Percentiles rank a stretch among this genome's conserved stretches.
phyloP scores from a whole-genome alignment of 1,140 invertebrate species.

The Aphelenchoides fujianensis region DNA sequence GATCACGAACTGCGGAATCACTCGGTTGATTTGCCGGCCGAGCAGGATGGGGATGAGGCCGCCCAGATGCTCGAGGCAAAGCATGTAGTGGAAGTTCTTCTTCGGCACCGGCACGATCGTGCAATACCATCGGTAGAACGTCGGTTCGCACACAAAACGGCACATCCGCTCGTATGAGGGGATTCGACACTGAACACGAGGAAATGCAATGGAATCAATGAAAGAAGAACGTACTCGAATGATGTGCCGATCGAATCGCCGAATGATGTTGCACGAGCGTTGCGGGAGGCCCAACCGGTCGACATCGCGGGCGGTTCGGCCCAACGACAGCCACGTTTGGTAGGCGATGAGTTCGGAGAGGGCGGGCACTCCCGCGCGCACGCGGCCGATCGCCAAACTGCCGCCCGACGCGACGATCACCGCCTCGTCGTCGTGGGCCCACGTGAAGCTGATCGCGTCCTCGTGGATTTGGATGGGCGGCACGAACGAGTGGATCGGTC shows the following conservation, averaged over 20 bases:
- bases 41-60: constrained; percentile 91
- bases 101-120: constrained; percentile 68
- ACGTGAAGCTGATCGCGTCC: constrained; percentile 38
- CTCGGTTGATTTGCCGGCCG: constrained; percentile 89
- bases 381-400: constrained; percentile 80
- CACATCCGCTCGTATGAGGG: constrained; percentile 80
- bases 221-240: constrained; percentile 73
- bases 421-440: constrained; percentile 86
- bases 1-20: constrained; percentile 95
- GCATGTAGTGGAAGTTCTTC: constrained; percentile 71
- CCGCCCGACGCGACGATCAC: constrained; percentile 85
- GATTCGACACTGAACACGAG: constrained; percentile 78
- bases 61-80: constrained; percentile 89
- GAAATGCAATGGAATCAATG: constrained; percentile 8
- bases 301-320: constrained; percentile 66
- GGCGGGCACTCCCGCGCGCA: constrained; percentile 78
- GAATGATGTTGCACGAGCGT: constrained; percentile 76
- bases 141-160: constrained; percentile 87
- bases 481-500: constrained; percentile 38
- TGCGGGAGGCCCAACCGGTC: constrained; percentile 77
- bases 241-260: constrained; percentile 88
- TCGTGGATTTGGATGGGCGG: constrained; percentile 28
- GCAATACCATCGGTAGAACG: constrained; percentile 86
- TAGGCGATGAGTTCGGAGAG: constrained; percentile 72
- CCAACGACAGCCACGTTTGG: constrained; percentile 52